Percentiles rank a stretch among this genome's conserved stretches.
Conservation (phyloP, 1,140 invertebrate genomes). For the Ericerus pela region DNA sequence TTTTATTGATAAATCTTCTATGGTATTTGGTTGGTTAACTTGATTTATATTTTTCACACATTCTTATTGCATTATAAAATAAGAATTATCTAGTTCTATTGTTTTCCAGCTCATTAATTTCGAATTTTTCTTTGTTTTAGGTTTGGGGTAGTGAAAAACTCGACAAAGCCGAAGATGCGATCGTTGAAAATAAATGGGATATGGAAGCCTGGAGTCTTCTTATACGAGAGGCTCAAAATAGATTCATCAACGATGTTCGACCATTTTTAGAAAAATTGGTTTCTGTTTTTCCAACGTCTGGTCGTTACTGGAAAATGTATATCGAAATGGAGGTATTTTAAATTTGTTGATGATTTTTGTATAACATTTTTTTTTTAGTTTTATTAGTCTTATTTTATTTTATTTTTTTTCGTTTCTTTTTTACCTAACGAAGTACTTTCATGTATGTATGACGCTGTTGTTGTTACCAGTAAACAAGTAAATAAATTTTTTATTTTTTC, state of each 20-base stretch:
- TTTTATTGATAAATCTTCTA: no score
- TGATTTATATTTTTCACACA: no score
- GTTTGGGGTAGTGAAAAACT: conserved; percentile 76
- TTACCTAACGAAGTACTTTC: conserved; percentile 3
- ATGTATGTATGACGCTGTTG: neutral
- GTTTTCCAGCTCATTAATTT: neutral
- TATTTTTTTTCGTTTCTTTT: neutral
- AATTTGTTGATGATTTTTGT: neutral
- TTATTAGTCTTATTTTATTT: neutral
- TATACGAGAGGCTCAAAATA: conserved; percentile 77
- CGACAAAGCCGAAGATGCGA: conserved; percentile 57
- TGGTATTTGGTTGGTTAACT: no score
- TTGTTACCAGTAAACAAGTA: conserved; percentile 4
- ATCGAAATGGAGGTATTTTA: conserved; percentile 89
- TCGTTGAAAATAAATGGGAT: conserved; percentile 77
- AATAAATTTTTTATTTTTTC: conserved; percentile 15
- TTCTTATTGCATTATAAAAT: no score
- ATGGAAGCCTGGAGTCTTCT: conserved; percentile 93
- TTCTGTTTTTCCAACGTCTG: conserved; percentile 83
- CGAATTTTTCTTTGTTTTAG: conserved; percentile 35
- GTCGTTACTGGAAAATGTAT: conserved; percentile 97
- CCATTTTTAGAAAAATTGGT: conserved; percentile 88
- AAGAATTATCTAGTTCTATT: no score
- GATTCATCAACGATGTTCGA: conserved; percentile 79
- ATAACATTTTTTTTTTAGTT: neutral